Evolutionary conservation across 2,888 invertebrate genomes (phyloP), one percentile per base, ranked within the genome.

Genomic region (Dicyrtoma fusca): DNA sequence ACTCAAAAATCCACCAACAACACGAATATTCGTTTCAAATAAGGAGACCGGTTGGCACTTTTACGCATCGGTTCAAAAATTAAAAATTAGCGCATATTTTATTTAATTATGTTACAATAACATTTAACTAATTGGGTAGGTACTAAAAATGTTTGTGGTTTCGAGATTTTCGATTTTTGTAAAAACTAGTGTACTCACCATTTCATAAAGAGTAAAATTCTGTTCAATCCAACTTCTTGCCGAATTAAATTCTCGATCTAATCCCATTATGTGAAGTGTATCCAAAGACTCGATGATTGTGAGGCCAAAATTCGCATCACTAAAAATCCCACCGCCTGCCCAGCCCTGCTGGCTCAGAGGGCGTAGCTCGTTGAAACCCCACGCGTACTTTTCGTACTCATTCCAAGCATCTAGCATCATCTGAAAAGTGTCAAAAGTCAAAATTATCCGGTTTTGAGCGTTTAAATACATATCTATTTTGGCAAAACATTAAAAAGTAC

Each of bases 381-480:
- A 99, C 0, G 99, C 97, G 86, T 95, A 97, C 77, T 92, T 88
- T 80, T 91, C 94, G 86, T 99, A 99, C 83, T 93, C 95, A 84
- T 92, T 91, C 98, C 98, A 99, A 10, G 97, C 95, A 85, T 96
- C 95, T 81, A 91, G 89, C 94, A 97, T 97, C 99, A 99, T 99
- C 97, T 99, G 88, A n/a, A n/a, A n/a, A 44, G 23, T n/a, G n/a
- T n/a, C n/a, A n/a, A n/a, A n/a, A n/a, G n/a, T n/a, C n/a, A n/a
- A n/a, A n/a, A n/a, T n/a, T n/a, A 44, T 44, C 13, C n/a, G 86
- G 13, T 44, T 44, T 44, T 13, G 45, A 44, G 8, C 45, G 13
- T 8, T 44, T 44, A 11, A 45, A 17, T 51, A 51, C 51, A 51
- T 5, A 51, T n/a, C n/a, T n/a, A n/a, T 5, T 10, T 51, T 51